phyloP scores from a whole-genome alignment of 64 coral and sea anemone genomes.

The Dendrophyllia cribrosa region DNA sequence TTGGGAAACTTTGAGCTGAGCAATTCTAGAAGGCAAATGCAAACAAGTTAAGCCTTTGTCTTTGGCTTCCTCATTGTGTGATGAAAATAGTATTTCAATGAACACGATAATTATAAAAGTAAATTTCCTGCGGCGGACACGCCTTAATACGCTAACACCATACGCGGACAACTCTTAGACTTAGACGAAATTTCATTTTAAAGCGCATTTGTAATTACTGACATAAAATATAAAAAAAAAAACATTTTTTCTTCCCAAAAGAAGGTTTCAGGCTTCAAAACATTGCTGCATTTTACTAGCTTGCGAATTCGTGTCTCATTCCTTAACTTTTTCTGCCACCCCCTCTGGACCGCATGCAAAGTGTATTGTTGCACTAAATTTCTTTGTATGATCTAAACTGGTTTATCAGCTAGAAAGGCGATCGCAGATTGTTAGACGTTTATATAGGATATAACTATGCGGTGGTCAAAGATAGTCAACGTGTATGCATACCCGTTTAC shows the following conservation, averaged over 20 bases:
- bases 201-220: no score
- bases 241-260: not conserved
- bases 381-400: conserved; percentile 34
- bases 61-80: not conserved
- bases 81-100: conserved; percentile 11
- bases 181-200: not conserved
- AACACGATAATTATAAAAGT: not conserved
- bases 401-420: not conserved
- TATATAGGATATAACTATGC: conserved; percentile 45
- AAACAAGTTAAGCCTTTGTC: conserved; percentile 43
- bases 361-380: conserved; percentile 7
- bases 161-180: not conserved
- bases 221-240: not conserved
- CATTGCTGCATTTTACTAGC: not conserved
- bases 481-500: not conserved
- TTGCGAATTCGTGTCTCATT: not conserved
- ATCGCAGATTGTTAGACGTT: conserved; percentile 18
- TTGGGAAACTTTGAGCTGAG: conserved; percentile 2
- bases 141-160: not conserved
- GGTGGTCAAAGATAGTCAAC: not conserved
- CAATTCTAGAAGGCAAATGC: conserved; percentile 29
- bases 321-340: not conserved
- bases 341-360: not conserved
- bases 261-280: not conserved
- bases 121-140: conserved; percentile 22